Evolutionary conservation across 2,888 invertebrate genomes (phyloP), one percentile per base, ranked within the genome.

Genomic region (Drosophila parthenogenetica): DNA sequence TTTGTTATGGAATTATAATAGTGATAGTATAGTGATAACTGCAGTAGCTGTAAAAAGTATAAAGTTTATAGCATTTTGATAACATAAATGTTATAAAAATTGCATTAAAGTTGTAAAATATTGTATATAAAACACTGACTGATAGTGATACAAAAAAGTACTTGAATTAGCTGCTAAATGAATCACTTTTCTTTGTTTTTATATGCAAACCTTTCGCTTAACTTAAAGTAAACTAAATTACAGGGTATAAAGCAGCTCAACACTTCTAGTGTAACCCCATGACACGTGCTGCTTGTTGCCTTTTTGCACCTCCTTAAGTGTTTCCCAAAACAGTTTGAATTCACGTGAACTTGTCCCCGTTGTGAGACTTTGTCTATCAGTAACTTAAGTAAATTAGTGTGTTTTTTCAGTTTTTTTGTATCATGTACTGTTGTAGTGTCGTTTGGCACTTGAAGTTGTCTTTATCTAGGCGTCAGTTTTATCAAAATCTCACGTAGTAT

Each of bases 401-500:
- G 45, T 61, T 53, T 25, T 46, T 29, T 14, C 37, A 48, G 50
- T 59, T 39, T 17, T 17, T 35, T 63, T 50, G 46, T 59, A 50
- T 53, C 61, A 40, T 51, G 53, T 54, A 51, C 59, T 48, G 59
- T 46, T 17, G 54, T 65, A 13, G 37, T 40, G 58, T 45, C 54
- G 40, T 62, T 74, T 66, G 58, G 45, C 57, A 50, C 42, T 63
- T 55, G 7, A 60, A 45, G 35, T 43, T 57, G 55, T 39, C 43
- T 57, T 67, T 71, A 67, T 69, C 72, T 55, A 48, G 55, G 22
- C 58, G 59, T 43, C 58, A 37, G 61, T 49, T 73, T 68, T 72
- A 75, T 76, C 77, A 72, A 72, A 69, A 64, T 72, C 57, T 75
- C 75, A 75, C 75, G 75, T 75, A 76, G 37, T 72, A 40, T 45